Percentiles rank a stretch among this genome's conserved stretches.
These are phyloP conservation scores for Orycteropus afer DNA, from an alignment of 2,113 vertebrate species.

Conservation along the genomic window DNA sequence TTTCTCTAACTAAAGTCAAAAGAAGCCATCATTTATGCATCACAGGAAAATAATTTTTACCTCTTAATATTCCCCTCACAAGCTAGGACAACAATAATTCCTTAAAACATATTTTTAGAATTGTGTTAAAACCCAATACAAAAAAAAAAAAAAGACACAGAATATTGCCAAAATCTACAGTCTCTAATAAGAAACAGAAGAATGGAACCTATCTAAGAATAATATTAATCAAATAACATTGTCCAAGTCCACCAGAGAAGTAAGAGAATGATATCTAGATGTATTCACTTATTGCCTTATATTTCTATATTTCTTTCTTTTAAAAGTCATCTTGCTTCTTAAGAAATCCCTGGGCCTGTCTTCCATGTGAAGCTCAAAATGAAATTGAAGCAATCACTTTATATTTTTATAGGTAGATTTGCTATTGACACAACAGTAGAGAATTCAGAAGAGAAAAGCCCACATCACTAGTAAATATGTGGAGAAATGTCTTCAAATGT, in stretches of 20 bases:
- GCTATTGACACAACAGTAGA: constrained; percentile 22
- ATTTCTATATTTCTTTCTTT: not conserved
- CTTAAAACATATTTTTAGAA: constrained; percentile 66
- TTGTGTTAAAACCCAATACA: constrained; percentile 65
- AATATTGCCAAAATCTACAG: constrained; percentile 63
- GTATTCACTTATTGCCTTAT: not conserved
- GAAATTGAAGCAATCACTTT: constrained; percentile 55
- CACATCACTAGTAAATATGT: not conserved
- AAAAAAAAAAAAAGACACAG: constrained; percentile 53
- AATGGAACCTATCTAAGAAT: not conserved
- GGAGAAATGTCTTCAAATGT: constrained; percentile 45
- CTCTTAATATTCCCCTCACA: constrained; percentile 41
- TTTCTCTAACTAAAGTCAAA: constrained; percentile 29
- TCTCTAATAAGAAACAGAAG: not conserved
- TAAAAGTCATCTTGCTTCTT: constrained; percentile 25
- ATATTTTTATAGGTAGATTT: constrained; percentile 65
- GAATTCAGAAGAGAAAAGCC: constrained; percentile 56
- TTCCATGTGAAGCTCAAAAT: constrained; percentile 48
- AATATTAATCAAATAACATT: constrained; percentile 69
- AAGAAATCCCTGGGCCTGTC: not conserved
- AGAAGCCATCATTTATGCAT: constrained; percentile 53
- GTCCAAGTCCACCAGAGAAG: not conserved
- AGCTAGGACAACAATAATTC: constrained; percentile 33
- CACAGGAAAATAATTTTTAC: constrained; percentile 49
- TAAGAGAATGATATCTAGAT: not conserved